phyloP scores from a whole-genome alignment of 2,113 vertebrate species.

The Turdus rufiventris region DNA sequence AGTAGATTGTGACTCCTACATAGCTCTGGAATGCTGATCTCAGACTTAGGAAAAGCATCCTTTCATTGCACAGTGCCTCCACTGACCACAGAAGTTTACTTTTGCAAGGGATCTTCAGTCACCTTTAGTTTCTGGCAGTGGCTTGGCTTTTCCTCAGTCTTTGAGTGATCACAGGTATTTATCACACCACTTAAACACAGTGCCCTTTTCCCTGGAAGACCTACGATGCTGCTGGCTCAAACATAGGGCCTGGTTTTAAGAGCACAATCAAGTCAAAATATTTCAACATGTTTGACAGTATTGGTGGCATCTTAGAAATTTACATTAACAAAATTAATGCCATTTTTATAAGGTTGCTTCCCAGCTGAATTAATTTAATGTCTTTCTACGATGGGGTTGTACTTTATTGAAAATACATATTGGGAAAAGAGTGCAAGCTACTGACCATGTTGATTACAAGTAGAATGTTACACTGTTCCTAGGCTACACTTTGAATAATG shows the following conservation, averaged over 20 bases:
- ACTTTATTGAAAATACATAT: background rate
- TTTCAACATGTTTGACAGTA: background rate
- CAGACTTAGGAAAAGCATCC: background rate
- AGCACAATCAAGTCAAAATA: background rate
- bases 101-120: background rate
- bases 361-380: background rate
- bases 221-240: background rate
- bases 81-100: background rate
- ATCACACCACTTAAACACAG: background rate
- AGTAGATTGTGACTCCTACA: background rate
- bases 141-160: background rate
- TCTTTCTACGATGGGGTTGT: background rate
- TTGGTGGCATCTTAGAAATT: background rate
- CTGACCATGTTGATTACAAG: background rate
- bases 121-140: background rate
- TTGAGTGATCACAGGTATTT: fast-evolving
- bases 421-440: background rate
- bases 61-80: background rate
- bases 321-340: background rate
- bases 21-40: background rate
- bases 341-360: background rate
- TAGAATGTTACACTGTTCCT: background rate
- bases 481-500: background rate
- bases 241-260: background rate
- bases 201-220: background rate